A percentile compares a stretch with the other conserved stretches of the same genome.
Evolutionary conservation across 2,797 vertebrate species (phyloP).

Genomic region (Spinibarbus caldwelli): DNA sequence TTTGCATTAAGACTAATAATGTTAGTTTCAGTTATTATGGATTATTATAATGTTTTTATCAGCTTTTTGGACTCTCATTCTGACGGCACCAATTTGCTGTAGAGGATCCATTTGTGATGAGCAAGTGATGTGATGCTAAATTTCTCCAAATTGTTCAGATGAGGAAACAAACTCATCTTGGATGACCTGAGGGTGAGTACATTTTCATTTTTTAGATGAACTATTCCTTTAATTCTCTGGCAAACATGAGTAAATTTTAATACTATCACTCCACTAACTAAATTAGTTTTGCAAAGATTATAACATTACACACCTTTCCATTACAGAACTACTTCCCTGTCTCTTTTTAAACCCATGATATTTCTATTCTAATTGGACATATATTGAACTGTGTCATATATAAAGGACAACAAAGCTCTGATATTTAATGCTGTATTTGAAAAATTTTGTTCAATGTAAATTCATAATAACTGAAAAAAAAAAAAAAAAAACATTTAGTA

Average conservation of each 20-base stretch:
- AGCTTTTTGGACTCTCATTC: not conserved
- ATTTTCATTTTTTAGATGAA: not conserved
- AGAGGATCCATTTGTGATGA: too few species aligned
- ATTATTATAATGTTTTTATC: not conserved
- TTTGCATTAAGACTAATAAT: not conserved
- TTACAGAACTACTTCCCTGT: not conserved
- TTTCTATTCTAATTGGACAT: conserved; percentile 1
- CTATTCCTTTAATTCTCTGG: not conserved
- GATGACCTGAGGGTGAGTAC: not conserved
- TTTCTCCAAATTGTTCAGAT: not conserved
- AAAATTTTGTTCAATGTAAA: conserved; percentile 3
- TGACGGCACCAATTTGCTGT: not conserved
- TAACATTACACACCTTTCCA: not conserved
- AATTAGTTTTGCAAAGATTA: not conserved
- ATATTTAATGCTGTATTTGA: conserved; percentile 22
- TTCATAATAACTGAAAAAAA: conserved; percentile 21
- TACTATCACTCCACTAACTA: not conserved
- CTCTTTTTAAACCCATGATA: too few species aligned
- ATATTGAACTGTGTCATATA: not conserved
- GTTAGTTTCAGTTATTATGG: not conserved
- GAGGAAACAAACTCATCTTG: not conserved
- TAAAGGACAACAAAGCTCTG: not conserved
- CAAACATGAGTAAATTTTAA: not conserved
- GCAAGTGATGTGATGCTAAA: not conserved
- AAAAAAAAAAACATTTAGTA: not conserved